Percentiles rank a stretch among this genome's conserved stretches.
Evolutionary conservation across 2,113 vertebrate genomes (phyloP).

Genomic region (Hippocampus guttulatus): DNA sequence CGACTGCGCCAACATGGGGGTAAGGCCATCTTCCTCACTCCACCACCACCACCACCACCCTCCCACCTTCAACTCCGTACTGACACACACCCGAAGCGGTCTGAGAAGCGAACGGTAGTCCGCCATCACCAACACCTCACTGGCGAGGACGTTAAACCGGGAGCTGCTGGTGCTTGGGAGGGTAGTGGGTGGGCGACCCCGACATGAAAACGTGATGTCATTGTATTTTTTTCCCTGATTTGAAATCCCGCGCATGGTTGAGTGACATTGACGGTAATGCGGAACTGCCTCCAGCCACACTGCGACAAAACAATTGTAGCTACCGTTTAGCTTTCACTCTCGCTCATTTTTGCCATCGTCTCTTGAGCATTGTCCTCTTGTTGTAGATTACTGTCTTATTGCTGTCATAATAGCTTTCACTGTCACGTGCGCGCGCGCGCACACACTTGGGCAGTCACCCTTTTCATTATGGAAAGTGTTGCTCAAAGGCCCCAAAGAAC

Average conservation of each 20-base stretch:
- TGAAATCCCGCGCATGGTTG: constrained; percentile 35
- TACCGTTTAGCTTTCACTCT: neutral
- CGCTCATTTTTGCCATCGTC: neutral
- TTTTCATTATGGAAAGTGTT: constrained; percentile 8
- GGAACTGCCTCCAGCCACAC: constrained; percentile 56
- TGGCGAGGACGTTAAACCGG: neutral
- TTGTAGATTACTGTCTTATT: neutral
- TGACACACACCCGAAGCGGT: constrained; percentile 49
- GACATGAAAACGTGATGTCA: constrained; percentile 31
- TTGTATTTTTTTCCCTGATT: constrained; percentile 17
- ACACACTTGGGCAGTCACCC: neutral
- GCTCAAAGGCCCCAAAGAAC: neutral
- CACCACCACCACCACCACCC: neutral
- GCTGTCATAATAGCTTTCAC: neutral
- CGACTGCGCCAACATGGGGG: constrained; percentile 79
- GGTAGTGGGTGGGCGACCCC: neutral
- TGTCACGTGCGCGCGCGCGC: neutral
- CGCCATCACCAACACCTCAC: neutral
- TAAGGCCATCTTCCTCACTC: constrained; percentile 52
- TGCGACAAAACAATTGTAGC: constrained; percentile 63
- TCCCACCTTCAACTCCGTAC: constrained; percentile 11
- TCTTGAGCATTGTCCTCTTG: neutral
- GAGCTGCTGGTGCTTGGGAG: neutral
- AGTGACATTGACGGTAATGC: constrained; percentile 72
- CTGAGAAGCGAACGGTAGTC: constrained; percentile 25